Evolutionary conservation across 2,113 vertebrate species (phyloP), one percentile per base, ranked within the genome.

Genomic region (Okapia johnstoni): DNA sequence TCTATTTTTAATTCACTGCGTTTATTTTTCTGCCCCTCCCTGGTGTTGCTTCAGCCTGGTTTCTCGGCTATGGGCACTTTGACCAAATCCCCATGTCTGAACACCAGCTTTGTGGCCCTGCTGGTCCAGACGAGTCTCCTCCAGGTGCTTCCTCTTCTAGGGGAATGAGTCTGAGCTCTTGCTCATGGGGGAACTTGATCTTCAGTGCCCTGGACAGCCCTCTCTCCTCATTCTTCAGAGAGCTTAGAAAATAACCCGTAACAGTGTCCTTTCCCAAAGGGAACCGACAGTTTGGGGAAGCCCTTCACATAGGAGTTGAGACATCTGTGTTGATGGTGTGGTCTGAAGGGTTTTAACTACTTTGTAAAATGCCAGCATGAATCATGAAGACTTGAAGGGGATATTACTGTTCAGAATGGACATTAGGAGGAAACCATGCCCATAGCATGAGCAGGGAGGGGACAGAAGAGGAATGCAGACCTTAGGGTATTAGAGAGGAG

Each of bases 11-110:
- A 95, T 88, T 57, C 70, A 36, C 36, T 77, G 90, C 0, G 30
- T 96, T 94, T 97, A n/a, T 54, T 97, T 92, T 76, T 48, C 43
- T 16, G 43, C 7, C 43, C 88, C 28, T 88, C 90, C 83, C 80
- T 58, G 33, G 40, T 16, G 25, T 88, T 86, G 87, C 90, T 88
- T 95, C 85, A 60, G 28, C 36, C 21, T 48, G 40, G n/a, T n/a
- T 81, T 96, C 94, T 85, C 46, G 55, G 46, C 33, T 54, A 19
- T 7, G 55, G 46, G 19, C 1, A 2, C 85, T 96, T 81, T 73
- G 70, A 95, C 84, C 54, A 83, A 92, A 55, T 26, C 26, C 8
- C 36, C 25, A 33, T 3, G 19, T 46, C 23, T 4, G 55, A 70
- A 25, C 83, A 28, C n/a, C 58, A 46, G 80, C 40, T 50, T 36